Evolutionary conservation across 2,113 vertebrate genomes (phyloP), one percentile per base, ranked within the genome.

Genomic region (Zingel zingel): DNA sequence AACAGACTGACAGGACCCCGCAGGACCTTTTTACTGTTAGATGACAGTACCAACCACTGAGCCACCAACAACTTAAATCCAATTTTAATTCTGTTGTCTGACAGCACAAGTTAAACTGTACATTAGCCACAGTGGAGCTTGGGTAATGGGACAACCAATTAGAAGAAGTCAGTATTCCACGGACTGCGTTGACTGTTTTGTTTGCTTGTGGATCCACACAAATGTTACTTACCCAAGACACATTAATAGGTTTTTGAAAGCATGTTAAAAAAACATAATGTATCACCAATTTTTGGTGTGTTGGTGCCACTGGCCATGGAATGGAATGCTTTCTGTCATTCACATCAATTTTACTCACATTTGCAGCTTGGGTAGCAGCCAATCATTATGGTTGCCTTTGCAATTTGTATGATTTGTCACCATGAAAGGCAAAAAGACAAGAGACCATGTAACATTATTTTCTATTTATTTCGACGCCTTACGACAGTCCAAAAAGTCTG

Each of bases 251-350:
- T 61, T 79, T 88, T 88, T 86, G 86, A 88, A 91, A 85, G 81
- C 82, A 67, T 76, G 77, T 85, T 90, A 25, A 70, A 25, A 85
- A 85, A 86, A 86, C 33, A 77, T 66, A 80, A 79, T 85, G 57
- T 66, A 81, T 87, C 76, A 56, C 62, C 39, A 50, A 6, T 23
- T 47, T 84, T 63, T 36, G 62, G 58, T 57, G 39, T 79, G 56
- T 81, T 78, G 79, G 67, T 79, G 19, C 77, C 79, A 70, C 2
- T 43, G 39, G 79, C 65, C 91, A 92, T 43, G 39, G 39, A 11
- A 93, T 92, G 90, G 82, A 85, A 84, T 51, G 58, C 71, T 82
- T 88, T 93, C 90, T 90, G 83, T 90, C 88, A 58, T 62, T 67
- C 77, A 82, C 86, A 86, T 91, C 51, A 66, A 61, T 90, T 87